A percentile compares a stretch with the other conserved stretches of the same genome.
Conservation (phyloP, 2,113 vertebrate species). For the Apaloderma vittatum region DNA sequence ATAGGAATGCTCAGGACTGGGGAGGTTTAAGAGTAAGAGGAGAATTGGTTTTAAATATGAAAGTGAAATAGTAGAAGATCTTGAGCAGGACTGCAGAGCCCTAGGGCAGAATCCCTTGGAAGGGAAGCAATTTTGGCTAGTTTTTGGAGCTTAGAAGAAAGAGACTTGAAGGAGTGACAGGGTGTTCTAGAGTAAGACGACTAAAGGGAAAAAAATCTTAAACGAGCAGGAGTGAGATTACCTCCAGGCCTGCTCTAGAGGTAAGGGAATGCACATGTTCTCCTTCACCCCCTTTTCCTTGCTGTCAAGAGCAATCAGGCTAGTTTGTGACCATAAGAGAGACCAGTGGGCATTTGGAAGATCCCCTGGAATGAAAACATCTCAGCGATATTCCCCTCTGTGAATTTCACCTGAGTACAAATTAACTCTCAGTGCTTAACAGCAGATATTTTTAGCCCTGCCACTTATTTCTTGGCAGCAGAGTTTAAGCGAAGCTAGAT, state of each 20-base stretch:
- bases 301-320: neutral
- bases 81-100: neutral
- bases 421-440: neutral
- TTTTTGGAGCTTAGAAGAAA: neutral
- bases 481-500: neutral
- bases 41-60: neutral
- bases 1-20: neutral
- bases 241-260: neutral
- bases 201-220: neutral
- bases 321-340: neutral
- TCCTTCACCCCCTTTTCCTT: neutral
- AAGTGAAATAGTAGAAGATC: neutral
- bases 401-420: neutral
- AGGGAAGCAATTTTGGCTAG: neutral
- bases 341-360: neutral
- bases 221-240: neutral
- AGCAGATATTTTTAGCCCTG: constrained; percentile 27
- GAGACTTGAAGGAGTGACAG: neutral
- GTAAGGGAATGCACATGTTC: neutral
- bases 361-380: neutral
- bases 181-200: neutral
- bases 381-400: neutral
- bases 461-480: constrained; percentile 30
- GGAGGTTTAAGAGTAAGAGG: neutral
- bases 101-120: neutral